Evolutionary conservation across 2,797 vertebrate genomes (phyloP).

Genomic region (Hypotaenidia okinawae): DNA sequence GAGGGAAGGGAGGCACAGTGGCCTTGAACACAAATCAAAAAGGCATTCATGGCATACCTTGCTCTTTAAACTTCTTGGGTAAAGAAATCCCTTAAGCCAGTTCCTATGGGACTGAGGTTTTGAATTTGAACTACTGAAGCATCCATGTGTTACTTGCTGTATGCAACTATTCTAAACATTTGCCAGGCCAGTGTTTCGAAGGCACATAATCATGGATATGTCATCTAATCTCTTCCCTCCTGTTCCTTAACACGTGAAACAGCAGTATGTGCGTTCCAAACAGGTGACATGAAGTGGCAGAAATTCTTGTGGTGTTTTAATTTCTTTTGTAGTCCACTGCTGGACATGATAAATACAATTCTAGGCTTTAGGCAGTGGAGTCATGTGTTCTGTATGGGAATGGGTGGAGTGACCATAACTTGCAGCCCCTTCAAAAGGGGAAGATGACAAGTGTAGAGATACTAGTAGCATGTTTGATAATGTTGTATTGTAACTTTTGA

Average conservation of each 20-base stretch:
- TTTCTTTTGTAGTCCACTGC: neutral
- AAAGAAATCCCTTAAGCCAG: neutral
- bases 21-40: neutral
- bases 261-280: neutral
- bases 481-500: neutral
- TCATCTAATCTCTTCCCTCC: conserved; percentile 3
- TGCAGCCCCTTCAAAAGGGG: neutral
- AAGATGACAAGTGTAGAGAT: neutral
- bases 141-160: neutral
- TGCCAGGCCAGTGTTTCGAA: neutral
- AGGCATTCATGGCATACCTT: neutral
- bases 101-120: neutral
- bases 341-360: neutral
- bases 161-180: neutral
- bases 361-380: neutral
- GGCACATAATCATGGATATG: neutral
- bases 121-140: neutral
- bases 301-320: conserved; percentile 1
- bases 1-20: neutral
- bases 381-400: neutral
- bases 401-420: neutral
- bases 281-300: neutral
- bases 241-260: neutral
- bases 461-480: accelerated
- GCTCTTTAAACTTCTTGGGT: neutral